Conservation (phyloP, 2,797 vertebrate species). For the Acipenser ruthenus region DNA sequence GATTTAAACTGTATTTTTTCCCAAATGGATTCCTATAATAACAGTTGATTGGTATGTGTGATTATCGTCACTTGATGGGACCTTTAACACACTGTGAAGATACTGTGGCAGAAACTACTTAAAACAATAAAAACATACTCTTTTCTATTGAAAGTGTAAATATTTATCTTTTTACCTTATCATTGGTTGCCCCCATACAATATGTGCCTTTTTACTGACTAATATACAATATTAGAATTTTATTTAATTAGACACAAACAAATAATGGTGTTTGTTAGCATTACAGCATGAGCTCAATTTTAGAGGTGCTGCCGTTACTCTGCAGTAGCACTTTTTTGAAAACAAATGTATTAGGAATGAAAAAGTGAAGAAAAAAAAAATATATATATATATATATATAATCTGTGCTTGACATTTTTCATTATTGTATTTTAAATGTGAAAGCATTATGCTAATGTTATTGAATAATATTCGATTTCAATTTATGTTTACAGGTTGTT, state of each 20-base stretch:
- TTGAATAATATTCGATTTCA: not conserved
- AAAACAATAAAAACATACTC: no score
- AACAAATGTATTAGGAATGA: not conserved
- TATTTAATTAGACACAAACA: conserved; percentile 1
- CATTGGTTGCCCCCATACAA: not conserved
- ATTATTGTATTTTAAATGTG: not conserved
- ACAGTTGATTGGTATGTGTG: no score
- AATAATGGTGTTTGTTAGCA: not conserved
- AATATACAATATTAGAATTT: not conserved
- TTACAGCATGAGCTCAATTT: not conserved
- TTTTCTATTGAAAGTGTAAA: no score
- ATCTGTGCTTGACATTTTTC: conserved; percentile 1
- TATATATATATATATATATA: no score
- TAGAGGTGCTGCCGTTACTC: not conserved
- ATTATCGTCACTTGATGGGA: no score
- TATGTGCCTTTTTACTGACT: not conserved
- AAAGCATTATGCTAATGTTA: not conserved
- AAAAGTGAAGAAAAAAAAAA: not conserved
- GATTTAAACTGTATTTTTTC: no score
- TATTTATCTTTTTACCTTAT: not conserved
- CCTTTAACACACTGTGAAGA: no score
- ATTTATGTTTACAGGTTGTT: no score
- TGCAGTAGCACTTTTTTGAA: not conserved
- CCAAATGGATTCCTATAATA: no score
- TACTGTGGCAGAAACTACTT: no score